Base-by-base conservation (phyloP, 2,888 invertebrate genomes). In the Philhelius pedissequus region DNA sequence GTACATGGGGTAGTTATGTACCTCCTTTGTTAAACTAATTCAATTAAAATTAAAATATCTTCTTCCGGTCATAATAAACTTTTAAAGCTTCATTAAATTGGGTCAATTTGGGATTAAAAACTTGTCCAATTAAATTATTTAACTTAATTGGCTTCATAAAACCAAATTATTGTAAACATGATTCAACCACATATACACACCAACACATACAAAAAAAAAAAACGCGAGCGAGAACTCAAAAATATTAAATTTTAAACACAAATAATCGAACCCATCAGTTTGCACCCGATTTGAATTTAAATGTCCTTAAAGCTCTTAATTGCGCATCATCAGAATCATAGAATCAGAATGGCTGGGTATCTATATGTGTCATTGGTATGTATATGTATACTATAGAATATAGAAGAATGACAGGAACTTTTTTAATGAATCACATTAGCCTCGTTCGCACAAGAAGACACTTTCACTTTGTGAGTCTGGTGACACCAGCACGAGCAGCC, bases 401-500 rank as follows among this genome's bases (percentile, higher is more conserved):
- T 25, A 25, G 25, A 25, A 25, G 25, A 25, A 25, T 25, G 5
- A 25, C 5, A 73, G 27, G 77, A 77, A 68, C 69, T 50, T 62
- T 48, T 58, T 40, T 68, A 84, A 84, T 84, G 84, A 84, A 84
- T 84, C 84, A 84, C 80, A 76, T 75, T 84, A 75, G 71, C 66
- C 58, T 66, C 45, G 18, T 79, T 66, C 79, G 75, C 74, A 79
- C 79, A 80, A 27, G 60, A 75, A 66, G 71, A 48, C 79, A 66
- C 74, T 70, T 66, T 70, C 45, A 52, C 56, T 50, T 11, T 54
- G n/a, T n/a, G 40, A 13, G 15, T 22, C 40, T 15, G 11, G 11
- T 45, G 38, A 27, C 20, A 18, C 50, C 35, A 25, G 3, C 20
- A 18, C 50, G 11, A 25, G 3, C n/a, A 25, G 40, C 25, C 32